phyloP scores from a whole-genome alignment of 2,113 vertebrate species.

The Apus apus region DNA sequence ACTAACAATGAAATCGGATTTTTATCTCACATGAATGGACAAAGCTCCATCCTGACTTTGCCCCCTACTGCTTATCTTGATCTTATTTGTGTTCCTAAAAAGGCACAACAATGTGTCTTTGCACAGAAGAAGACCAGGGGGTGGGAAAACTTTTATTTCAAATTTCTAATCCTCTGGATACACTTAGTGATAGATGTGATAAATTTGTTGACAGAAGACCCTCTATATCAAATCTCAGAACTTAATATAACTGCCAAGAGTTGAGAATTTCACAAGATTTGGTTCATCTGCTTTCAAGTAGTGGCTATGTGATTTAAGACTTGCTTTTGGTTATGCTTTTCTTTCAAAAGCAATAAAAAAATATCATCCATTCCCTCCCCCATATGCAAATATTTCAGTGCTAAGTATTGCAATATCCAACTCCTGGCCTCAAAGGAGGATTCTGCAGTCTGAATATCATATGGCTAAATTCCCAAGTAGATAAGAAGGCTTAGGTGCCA shows the following conservation, averaged over 20 bases:
- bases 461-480: neutral
- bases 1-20: neutral
- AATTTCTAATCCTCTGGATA: neutral
- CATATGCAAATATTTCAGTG: neutral
- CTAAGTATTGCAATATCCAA: neutral
- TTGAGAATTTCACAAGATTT: conserved; percentile 32
- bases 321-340: neutral
- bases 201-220: conserved; percentile 40
- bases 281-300: conserved; percentile 41
- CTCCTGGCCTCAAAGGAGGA: neutral
- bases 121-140: neutral
- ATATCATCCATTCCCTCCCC: neutral
- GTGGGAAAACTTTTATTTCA: neutral
- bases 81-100: conserved; percentile 9
- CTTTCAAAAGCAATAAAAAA: neutral
- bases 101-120: neutral
- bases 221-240: neutral
- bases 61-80: neutral
- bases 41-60: neutral
- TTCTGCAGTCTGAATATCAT: neutral
- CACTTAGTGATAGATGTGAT: neutral
- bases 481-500: neutral
- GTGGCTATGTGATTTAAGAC: neutral
- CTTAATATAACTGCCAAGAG: conserved; percentile 20
- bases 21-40: neutral